Base-by-base conservation (phyloP, 1,140 invertebrate genomes). In the Anadara kagoshimensis region DNA sequence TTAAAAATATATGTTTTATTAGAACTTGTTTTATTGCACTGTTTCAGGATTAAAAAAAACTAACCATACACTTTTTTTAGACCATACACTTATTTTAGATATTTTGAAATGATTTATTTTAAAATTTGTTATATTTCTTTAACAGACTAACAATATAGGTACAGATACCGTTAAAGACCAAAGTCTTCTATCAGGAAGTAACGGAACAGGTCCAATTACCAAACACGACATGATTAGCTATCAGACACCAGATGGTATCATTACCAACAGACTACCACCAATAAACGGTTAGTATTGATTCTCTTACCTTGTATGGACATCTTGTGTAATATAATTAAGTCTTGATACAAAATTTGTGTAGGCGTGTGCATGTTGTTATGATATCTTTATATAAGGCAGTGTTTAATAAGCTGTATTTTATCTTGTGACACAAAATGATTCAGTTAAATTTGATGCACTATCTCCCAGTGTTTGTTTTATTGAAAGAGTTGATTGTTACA, bases 161-260 rank as follows among this genome's bases (percentile, higher is more conserved):
- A 87, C 84, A 54, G 85, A 80, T 54, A 85, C 85, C 66, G 70
- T 59, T 44, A 51, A 70, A 54, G 81, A 83, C 43, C 76, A 69
- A 43, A 49, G 69, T 8, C 51, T 72, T 11, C 58, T 80, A 51
- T 56, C 51, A 64, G n/a, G n/a, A n/a, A n/a, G n/a, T n/a, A 71
- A 66, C 5, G 76, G 73, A 14, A 68, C 59, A 14, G 73, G 75
- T 26, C 66, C 64, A 3, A 75, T 86, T 5, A 83, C 83, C 22
- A 87, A 87, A 68, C 80, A 82, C 53, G 80, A 85, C 65, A 87
- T 87, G 85, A 87, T 87, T 47, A 87, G 81, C 61, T 87, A 87
- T 76, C 85, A 87, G 75, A 70, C 75, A 43, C 76, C 85, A 26
- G 85, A 87, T 59, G 85, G 85, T 4, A 74, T 78, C 26, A 83